Conservation (phyloP, 35 echinoderm and acorn worm species). For the Lytechinus pictus region DNA sequence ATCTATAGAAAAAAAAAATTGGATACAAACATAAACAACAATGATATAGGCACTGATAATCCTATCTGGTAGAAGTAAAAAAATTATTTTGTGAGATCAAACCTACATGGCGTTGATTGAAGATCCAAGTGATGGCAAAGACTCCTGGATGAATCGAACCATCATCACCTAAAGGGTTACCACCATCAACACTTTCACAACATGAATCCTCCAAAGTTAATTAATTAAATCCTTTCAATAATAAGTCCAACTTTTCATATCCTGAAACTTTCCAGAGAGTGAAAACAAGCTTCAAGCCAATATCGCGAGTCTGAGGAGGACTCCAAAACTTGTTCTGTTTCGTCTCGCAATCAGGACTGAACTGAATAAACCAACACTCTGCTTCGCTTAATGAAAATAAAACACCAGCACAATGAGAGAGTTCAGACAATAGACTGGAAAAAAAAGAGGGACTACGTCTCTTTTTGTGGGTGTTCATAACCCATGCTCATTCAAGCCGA, state of each 20-base stretch:
- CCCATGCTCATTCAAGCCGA: not conserved
- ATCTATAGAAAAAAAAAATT: not conserved
- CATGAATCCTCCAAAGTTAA: not conserved
- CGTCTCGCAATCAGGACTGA: not conserved
- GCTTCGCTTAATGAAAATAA: constrained; percentile 37
- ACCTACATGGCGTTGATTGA: not conserved
- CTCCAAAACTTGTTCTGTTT: not conserved
- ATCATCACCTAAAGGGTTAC: not conserved
- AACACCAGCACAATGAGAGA: constrained; percentile 28
- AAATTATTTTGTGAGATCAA: not conserved
- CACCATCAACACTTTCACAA: not conserved
- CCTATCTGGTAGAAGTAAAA: not conserved
- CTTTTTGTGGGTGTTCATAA: not conserved
- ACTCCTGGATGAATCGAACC: constrained; percentile 25
- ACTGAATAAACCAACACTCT: constrained; percentile 26
- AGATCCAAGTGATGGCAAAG: constrained; percentile 10
- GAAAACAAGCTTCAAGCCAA: not conserved
- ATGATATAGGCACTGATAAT: too few species aligned
- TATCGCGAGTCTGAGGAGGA: not conserved
- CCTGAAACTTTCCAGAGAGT: not conserved
- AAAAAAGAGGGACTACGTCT: not conserved
- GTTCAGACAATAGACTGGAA: not conserved
- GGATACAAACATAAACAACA: too few species aligned
- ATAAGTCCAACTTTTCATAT: not conserved
- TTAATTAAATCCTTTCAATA: not conserved